These are phyloP conservation scores for Drosophila rubida DNA, from an alignment of 2,888 invertebrate species.

Conservation along the genomic window DNA sequence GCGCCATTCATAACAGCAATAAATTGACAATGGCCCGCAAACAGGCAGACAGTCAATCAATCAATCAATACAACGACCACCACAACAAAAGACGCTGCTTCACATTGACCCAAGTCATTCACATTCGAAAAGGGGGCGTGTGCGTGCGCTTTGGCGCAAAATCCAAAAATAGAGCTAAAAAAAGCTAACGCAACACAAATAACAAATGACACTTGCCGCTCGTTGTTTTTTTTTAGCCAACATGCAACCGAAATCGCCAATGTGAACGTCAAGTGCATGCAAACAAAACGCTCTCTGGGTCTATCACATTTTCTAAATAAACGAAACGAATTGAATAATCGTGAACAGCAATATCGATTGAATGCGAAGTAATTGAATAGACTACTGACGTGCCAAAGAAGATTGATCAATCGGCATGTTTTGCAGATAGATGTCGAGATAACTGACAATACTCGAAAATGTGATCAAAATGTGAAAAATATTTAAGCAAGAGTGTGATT, in stretches of 20 bases:
- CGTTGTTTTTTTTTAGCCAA: slow-evolving; percentile 14
- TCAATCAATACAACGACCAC: slow-evolving; percentile 12
- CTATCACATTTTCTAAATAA: slow-evolving; percentile 18
- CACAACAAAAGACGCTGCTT: slow-evolving; percentile 34
- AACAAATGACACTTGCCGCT: slow-evolving; percentile 33
- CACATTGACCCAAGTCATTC: slow-evolving; percentile 54
- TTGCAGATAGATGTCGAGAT: not conserved
- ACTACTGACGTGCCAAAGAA: not conserved
- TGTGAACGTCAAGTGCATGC: slow-evolving; percentile 47
- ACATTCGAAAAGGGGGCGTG: slow-evolving; percentile 52
- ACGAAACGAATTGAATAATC: slow-evolving; percentile 30
- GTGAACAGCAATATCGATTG: slow-evolving; percentile 16
- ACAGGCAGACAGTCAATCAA: slow-evolving; percentile 30
- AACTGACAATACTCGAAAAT: too few relatives aligned
- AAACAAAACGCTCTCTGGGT: slow-evolving; percentile 13
- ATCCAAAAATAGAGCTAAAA: slow-evolving; percentile 28
- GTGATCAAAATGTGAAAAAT: too few relatives aligned
- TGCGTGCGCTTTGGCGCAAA: slow-evolving; percentile 28
- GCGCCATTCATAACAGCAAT: slow-evolving; percentile 53
- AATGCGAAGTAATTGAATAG: slow-evolving; percentile 2
- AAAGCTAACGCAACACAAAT: slow-evolving; percentile 4
- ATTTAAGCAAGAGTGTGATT: not conserved
- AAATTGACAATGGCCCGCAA: slow-evolving; percentile 26
- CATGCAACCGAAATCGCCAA: slow-evolving; percentile 46
- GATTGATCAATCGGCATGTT: not conserved